Evolutionary conservation across 1,140 invertebrate species (phyloP), one percentile per base, ranked within the genome.

Genomic region (Druon quercuslanigerum): DNA sequence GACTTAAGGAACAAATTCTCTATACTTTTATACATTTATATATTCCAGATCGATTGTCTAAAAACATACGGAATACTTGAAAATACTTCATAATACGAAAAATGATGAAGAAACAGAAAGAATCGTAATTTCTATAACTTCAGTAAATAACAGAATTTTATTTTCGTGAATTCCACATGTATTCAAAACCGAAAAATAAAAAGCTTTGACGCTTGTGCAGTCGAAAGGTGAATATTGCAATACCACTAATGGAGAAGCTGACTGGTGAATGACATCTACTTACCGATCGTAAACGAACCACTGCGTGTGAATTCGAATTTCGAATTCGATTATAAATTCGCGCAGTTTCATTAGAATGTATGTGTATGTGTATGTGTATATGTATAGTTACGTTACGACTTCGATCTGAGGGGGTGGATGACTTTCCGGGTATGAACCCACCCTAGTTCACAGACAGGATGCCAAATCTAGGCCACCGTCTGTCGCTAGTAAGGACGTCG

Each of bases 381-480:
- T 25, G 33, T 60, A 40, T 60, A 60, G 57, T 20, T 40, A 60
- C 11, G 57, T 33, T 60, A 60, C 20, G 57, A 25, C 57, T 60
- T 60, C 57, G 25, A 60, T 60, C 57, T 25, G 57, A 60, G 57
- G 57, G 13, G 20, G 57, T 14, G 57, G 20, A 60, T 60, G 57
- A 60, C 57, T 25, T 25, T 60, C 20, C 20, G 57, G 57, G 52
- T 54, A 9, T 54, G n/a, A 60, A 60, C 12, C 20, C 57, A 60
- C 50, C 40, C 60, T 71, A 46, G 20, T 46, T 72, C 70, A 14
- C 46, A 50, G 57, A 71, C 74, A 66, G 52, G 54, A n/a, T 78
- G 73, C 79, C 77, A 75, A 84, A 84, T 84, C 82, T 81, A 60
- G 82, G 83, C 76, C 79, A 84, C 78, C 80, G 72, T 83, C 81